These are phyloP conservation scores for Homarus gammarus DNA, from an alignment of 2,888 invertebrate species.

Conservation along the genomic window DNA sequence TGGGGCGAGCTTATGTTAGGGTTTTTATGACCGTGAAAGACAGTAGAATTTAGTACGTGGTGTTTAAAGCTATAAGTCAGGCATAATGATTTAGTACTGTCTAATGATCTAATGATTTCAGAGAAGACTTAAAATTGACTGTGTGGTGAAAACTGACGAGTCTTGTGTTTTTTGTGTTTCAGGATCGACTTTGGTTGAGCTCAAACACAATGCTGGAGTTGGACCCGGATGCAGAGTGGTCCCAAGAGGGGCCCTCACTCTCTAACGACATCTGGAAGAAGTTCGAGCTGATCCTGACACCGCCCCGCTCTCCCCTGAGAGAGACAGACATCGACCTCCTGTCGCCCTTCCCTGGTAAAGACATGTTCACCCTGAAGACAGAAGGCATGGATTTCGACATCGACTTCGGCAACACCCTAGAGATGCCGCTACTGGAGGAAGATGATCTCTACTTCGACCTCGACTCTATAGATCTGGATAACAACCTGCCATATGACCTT, in stretches of 20 bases:
- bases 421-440: constrained; percentile 11
- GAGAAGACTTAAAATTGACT: neutral
- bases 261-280: constrained; percentile 57
- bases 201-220: constrained; percentile 19
- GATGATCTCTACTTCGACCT: constrained; percentile 17
- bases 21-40: no score
- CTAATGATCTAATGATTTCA: no score
- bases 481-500: neutral
- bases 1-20: neutral
- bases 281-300: constrained; percentile 49
- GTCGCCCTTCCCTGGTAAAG: neutral
- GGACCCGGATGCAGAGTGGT: constrained; percentile 37
- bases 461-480: constrained; percentile 17
- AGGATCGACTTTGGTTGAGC: neutral
- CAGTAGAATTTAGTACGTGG: no score
- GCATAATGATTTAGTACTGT: no score
- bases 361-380: neutral
- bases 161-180: neutral
- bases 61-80: no score
- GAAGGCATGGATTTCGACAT: neutral
- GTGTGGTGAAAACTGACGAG: no score
- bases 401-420: neutral
- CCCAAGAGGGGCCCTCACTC: constrained; percentile 29
- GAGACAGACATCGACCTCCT: constrained; percentile 37
- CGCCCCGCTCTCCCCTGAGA: constrained; percentile 50